These are phyloP conservation scores for Orthosia cruda DNA, from an alignment of 2,888 invertebrate species.

Conservation along the genomic window DNA sequence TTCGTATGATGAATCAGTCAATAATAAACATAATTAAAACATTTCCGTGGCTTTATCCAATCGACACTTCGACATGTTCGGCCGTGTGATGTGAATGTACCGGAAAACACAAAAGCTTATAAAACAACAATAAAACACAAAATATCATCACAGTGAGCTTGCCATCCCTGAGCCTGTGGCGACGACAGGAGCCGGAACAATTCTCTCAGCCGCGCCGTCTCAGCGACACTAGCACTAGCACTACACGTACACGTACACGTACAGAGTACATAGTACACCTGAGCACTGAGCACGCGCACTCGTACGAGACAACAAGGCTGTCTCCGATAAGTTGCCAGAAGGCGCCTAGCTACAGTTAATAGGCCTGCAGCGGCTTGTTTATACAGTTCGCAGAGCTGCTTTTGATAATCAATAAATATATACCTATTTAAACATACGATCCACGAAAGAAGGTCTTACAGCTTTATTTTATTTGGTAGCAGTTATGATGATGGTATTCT, in stretches of 20 bases:
- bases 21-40: conserved; percentile 8
- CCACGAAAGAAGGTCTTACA: too few relatives aligned
- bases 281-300: too few relatives aligned
- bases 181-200: conserved; percentile 10
- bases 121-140: conserved; percentile 44
- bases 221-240: too few relatives aligned
- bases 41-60: background rate
- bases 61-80: conserved; percentile 13
- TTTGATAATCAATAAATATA: too few relatives aligned
- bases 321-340: too few relatives aligned
- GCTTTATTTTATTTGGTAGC: too few relatives aligned
- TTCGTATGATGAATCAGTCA: conserved; percentile 29
- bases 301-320: too few relatives aligned
- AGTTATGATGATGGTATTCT: too few relatives aligned
- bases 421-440: too few relatives aligned
- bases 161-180: conserved; percentile 33
- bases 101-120: conserved; percentile 10
- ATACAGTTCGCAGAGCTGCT: too few relatives aligned
- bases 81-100: conserved; percentile 4
- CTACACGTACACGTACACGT: too few relatives aligned
- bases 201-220: background rate
- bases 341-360: background rate
- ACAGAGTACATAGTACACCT: too few relatives aligned
- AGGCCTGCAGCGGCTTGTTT: background rate
- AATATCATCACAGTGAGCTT: conserved; percentile 15